Conservation (phyloP, 2,888 invertebrate genomes). For the Melieria picta region DNA sequence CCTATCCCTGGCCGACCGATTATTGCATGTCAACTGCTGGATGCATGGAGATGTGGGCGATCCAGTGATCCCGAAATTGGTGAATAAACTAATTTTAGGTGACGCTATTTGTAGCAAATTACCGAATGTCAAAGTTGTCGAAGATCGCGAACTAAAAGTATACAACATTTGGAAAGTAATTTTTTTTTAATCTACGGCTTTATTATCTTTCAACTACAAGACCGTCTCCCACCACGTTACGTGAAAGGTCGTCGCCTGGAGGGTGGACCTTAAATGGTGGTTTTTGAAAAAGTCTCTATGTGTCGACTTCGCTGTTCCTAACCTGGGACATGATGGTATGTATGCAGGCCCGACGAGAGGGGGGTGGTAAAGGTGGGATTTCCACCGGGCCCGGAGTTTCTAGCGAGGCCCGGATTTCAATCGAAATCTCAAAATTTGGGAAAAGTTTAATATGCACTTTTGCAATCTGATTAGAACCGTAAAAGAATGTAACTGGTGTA, state of each 20-base stretch:
- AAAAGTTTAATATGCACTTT: too few relatives aligned
- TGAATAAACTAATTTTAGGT: constrained; percentile 84
- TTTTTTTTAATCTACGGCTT: not conserved
- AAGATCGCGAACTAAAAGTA: constrained; percentile 80
- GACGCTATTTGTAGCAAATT: constrained; percentile 78
- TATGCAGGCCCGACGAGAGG: too few relatives aligned
- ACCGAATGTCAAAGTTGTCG: constrained; percentile 75
- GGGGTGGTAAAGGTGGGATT: too few relatives aligned
- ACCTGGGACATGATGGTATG: constrained; percentile 88
- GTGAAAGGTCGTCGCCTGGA: constrained; percentile 81
- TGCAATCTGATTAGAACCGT: too few relatives aligned
- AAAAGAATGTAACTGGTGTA: too few relatives aligned
- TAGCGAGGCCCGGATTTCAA: too few relatives aligned
- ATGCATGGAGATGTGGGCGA: constrained; percentile 91
- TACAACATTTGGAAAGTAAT: constrained; percentile 10
- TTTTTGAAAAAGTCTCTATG: constrained; percentile 94
- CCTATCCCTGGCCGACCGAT: constrained; percentile 94
- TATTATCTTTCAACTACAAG: constrained; percentile 51
- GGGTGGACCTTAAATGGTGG: constrained; percentile 94
- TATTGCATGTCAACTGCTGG: constrained; percentile 91
- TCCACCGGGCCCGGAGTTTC: too few relatives aligned
- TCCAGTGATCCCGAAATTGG: constrained; percentile 80
- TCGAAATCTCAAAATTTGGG: too few relatives aligned
- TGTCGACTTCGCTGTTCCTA: too few relatives aligned
- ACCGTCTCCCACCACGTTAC: constrained; percentile 74